Evolutionary conservation across 2,797 vertebrate species (phyloP).

Genomic region (Schizothorax lantsangensis): DNA sequence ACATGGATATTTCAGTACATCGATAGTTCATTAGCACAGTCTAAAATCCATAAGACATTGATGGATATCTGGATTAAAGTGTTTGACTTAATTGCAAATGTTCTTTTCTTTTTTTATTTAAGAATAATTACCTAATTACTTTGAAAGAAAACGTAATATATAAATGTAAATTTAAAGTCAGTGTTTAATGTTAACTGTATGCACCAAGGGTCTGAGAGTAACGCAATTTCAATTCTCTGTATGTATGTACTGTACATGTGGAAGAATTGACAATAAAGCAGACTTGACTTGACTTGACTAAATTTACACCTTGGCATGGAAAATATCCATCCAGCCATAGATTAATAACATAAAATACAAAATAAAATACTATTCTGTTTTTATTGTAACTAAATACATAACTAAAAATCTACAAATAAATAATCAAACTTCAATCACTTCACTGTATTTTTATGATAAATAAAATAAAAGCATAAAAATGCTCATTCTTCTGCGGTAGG

Average conservation of each 20-base stretch:
- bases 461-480: background rate
- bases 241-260: too few species aligned
- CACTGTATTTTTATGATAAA: background rate
- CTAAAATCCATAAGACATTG: background rate
- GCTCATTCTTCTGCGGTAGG: background rate
- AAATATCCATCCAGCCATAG: background rate
- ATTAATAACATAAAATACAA: background rate
- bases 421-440: too few species aligned
- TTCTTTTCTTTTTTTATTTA: background rate
- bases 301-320: too few species aligned
- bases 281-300: too few species aligned
- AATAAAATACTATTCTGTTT: background rate
- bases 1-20: slow-evolving; percentile 27
- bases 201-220: too few species aligned
- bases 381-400: background rate
- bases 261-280: too few species aligned
- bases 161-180: too few species aligned
- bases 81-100: background rate
- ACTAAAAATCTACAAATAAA: background rate
- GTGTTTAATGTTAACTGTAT: too few species aligned
- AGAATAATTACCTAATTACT: too few species aligned
- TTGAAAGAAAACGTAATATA: too few species aligned
- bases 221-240: too few species aligned
- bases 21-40: background rate
- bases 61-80: background rate